phyloP scores from a whole-genome alignment of 2,113 vertebrate genomes.

The Zosterops hypoxanthus region DNA sequence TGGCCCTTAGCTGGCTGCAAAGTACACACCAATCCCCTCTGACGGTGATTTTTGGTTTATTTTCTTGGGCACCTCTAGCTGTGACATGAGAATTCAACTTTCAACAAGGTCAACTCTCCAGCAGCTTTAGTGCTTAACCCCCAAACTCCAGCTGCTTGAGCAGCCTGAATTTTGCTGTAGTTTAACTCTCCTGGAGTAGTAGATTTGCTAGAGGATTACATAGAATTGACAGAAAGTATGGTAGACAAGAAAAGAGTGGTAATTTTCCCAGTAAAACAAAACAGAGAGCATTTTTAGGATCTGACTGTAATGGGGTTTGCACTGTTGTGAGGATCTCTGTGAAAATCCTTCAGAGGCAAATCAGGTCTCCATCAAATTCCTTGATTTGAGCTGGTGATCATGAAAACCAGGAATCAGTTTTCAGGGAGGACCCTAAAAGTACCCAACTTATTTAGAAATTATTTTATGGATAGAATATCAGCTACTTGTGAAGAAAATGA shows the following conservation, averaged over 20 bases:
- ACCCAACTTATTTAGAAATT: background rate
- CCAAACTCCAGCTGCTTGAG: background rate
- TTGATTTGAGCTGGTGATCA: background rate
- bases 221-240: background rate
- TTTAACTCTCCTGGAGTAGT: background rate
- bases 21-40: background rate
- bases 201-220: background rate
- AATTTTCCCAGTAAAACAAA: background rate
- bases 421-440: background rate
- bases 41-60: background rate
- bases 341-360: background rate
- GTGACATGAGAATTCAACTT: background rate
- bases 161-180: background rate
- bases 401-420: background rate
- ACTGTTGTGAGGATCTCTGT: background rate
- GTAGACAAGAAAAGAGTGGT: background rate
- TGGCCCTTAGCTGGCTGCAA: background rate
- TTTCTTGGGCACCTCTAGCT: background rate
- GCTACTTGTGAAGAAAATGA: background rate
- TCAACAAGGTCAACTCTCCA: background rate
- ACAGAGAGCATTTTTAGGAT: background rate
- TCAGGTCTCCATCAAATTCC: background rate
- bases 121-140: background rate
- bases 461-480: background rate
- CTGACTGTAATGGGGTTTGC: background rate